A percentile compares a stretch with the other conserved stretches of the same genome.
phyloP scores from a whole-genome alignment of 2,113 vertebrate species.

The Epinephelus cyanopodus region DNA sequence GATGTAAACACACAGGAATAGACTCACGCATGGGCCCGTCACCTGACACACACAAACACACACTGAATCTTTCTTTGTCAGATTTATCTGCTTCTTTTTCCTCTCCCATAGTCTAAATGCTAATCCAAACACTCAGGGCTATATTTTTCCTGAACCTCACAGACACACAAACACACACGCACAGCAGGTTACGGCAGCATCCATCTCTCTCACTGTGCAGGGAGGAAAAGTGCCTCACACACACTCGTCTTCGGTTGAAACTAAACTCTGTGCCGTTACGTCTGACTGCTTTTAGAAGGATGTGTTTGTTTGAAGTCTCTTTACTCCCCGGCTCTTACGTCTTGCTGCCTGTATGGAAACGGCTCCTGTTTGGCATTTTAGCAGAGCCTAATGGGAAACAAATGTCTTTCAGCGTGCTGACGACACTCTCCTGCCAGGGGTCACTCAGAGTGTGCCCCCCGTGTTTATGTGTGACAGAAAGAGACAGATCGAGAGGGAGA shows the following conservation, averaged over 20 bases:
- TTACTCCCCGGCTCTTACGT: neutral
- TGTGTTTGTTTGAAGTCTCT: slow-evolving; percentile 53
- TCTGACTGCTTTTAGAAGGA: slow-evolving; percentile 31
- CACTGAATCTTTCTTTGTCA: neutral
- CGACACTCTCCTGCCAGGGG: neutral
- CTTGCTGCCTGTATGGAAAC: neutral
- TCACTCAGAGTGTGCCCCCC: slow-evolving; percentile 24
- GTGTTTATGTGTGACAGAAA: slow-evolving; percentile 5
- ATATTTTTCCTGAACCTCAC: slow-evolving; percentile 4
- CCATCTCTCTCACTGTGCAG: slow-evolving; percentile 2
- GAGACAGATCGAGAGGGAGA: neutral
- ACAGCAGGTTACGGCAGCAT: neutral
- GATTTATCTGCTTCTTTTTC: slow-evolving; percentile 20
- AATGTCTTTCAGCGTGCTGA: slow-evolving; percentile 40
- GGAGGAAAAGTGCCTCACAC: neutral
- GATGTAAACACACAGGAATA: neutral
- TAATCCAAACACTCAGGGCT: slow-evolving; percentile 41
- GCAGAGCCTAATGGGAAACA: slow-evolving; percentile 34
- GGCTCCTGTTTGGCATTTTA: slow-evolving; percentile 20
- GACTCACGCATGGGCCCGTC: neutral
- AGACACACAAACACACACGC: neutral
- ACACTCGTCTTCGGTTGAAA: slow-evolving; percentile 28
- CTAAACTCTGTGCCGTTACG: slow-evolving; percentile 17
- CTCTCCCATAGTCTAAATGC: slow-evolving; percentile 22
- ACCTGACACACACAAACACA: neutral